Base-by-base conservation (phyloP, 2,797 vertebrate genomes). In the Anas georgica region DNA sequence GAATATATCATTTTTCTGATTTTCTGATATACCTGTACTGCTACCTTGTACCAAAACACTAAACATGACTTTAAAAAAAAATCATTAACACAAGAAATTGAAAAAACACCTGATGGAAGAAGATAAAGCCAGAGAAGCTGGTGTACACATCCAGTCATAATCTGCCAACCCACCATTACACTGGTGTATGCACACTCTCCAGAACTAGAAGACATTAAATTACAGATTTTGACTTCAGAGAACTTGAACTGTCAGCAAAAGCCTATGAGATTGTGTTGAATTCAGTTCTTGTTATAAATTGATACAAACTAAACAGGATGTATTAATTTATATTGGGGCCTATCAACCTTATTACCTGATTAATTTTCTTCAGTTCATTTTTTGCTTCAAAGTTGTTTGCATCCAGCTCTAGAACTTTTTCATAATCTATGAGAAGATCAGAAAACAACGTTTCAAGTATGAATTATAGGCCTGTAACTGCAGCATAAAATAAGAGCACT, bases 351-450 rank as follows among this genome's bases (percentile, higher is more conserved):
- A 73, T 97, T 96, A 99, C 99, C 98, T 98, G 97, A 94, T 97
- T 94, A 54, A 99, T 98, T 96, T 98, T 99, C 97, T 96, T 98
- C 83, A 99, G 97, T 98, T 99, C 99, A 79, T 96, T 98, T 93
- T 97, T 98, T 22, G 99, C 99, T 88, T 99, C 99, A 7, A 97
- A 90, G 94, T 99, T 99, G 83, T 97, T 98, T 25, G 98, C 98
- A 85, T 99, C 98, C 48, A 99, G 94, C 95, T 98, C 98, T 68
- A 99, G 97, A 77, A 99, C 98, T 79, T 94, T 98, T 96, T 99
- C 98, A 96, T 99, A 99, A 98, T 99, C 99, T 99, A 39, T 39
- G 5, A 95, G 81, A 88, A 93, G 3, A 96, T 7, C 88, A 72
- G 41, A 91, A 90, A 90, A 93, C 22, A 59, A 48, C 1, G 3